phyloP scores from a whole-genome alignment of 1,140 invertebrate species.

The Drosophila tani region DNA sequence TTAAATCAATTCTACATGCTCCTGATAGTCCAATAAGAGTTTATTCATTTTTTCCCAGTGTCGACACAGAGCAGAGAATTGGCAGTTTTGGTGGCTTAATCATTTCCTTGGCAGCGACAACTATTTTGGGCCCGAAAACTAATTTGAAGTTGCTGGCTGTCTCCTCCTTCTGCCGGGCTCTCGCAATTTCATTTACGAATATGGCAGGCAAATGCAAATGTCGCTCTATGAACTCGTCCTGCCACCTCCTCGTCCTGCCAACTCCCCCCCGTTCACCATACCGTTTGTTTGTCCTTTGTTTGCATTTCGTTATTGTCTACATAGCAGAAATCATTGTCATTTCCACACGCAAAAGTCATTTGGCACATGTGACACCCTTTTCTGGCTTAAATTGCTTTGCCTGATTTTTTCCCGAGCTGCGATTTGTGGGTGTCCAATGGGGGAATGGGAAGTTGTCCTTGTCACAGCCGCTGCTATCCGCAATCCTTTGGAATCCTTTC shows the following conservation, averaged over 20 bases:
- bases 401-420: conserved; percentile 28
- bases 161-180: neutral
- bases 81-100: conserved; percentile 64
- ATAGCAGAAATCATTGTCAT: conserved; percentile 82
- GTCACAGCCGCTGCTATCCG: conserved; percentile 53
- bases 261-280: neutral
- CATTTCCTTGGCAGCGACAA: conserved; percentile 63
- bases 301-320: conserved; percentile 81
- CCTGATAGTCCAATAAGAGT: neutral
- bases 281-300: conserved; percentile 64
- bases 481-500: conserved; percentile 55
- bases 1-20: neutral
- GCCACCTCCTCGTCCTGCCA: conserved; percentile 30
- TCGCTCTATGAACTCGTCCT: conserved; percentile 75
- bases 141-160: conserved; percentile 70
- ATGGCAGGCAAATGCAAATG: conserved; percentile 83
- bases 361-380: conserved; percentile 83
- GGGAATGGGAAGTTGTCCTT: conserved; percentile 1
- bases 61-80: neutral
- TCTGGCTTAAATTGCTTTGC: conserved; percentile 81
- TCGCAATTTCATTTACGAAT: conserved; percentile 79
- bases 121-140: conserved; percentile 72
- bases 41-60: neutral
- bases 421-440: conserved; percentile 9
- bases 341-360: conserved; percentile 84